Evolutionary conservation across 1,140 invertebrate genomes (phyloP).

Genomic region (Chrysomallon squamiferum): DNA sequence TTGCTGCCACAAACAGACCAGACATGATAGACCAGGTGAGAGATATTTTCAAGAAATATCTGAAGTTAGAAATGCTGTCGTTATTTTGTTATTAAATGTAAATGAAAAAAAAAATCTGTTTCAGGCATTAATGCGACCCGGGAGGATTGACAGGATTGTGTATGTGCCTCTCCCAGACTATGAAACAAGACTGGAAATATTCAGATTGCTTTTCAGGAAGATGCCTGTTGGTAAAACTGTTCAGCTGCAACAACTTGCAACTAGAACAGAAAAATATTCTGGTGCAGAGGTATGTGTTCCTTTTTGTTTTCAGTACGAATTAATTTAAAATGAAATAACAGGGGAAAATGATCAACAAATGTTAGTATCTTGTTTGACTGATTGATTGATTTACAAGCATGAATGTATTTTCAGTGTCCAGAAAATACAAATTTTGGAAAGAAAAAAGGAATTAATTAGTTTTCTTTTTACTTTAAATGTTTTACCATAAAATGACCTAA

Average conservation of each 20-base stretch:
- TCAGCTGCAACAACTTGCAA: conserved; percentile 70
- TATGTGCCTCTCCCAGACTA: conserved; percentile 86
- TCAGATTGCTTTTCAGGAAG: conserved; percentile 68
- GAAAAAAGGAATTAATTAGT: too few species aligned
- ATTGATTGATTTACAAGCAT: background rate
- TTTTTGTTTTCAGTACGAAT: background rate
- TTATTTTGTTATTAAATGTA: too few species aligned
- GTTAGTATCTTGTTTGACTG: too few species aligned
- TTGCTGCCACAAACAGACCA: conserved; percentile 97
- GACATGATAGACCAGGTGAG: conserved; percentile 85
- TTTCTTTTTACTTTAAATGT: too few species aligned
- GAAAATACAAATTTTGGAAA: too few species aligned
- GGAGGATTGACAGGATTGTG: conserved; percentile 84
- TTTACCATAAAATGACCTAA: too few species aligned
- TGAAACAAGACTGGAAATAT: conserved; percentile 74
- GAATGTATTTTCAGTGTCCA: background rate
- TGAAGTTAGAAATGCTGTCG: too few species aligned
- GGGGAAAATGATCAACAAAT: too few species aligned
- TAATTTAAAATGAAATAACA: background rate
- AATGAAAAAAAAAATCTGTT: too few species aligned
- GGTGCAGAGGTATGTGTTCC: conserved; percentile 78
- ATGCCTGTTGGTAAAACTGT: conserved; percentile 73
- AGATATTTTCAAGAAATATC: too few species aligned
- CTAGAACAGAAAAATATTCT: conserved; percentile 78
- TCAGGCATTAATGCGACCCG: conserved; percentile 84